Percentiles rank a stretch among this genome's conserved stretches.
These are phyloP conservation scores for Mechanitis messenoides DNA, from an alignment of 2,888 invertebrate species.

Conservation along the genomic window DNA sequence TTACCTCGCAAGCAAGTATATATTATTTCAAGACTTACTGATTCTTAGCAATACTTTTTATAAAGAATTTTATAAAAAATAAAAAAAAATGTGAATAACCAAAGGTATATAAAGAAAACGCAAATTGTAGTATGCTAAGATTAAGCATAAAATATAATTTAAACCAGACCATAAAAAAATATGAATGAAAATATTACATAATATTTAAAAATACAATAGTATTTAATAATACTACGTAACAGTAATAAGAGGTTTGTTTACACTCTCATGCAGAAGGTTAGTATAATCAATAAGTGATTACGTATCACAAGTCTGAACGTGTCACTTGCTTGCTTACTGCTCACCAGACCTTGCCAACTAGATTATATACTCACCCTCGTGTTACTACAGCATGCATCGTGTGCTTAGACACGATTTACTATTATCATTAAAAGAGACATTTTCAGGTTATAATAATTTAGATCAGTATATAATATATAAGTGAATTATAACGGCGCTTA, in stretches of 20 bases:
- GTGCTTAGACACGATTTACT: neutral
- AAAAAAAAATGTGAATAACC: too few relatives aligned
- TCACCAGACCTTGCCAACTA: constrained; percentile 20
- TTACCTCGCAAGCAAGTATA: too few relatives aligned
- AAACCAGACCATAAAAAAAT: too few relatives aligned
- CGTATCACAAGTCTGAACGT: constrained; percentile 21
- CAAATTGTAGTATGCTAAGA: too few relatives aligned
- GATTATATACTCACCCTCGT: constrained; percentile 17
- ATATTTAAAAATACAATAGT: neutral
- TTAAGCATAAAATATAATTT: too few relatives aligned
- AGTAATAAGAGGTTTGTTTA: constrained; percentile 10
- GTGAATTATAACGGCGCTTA: too few relatives aligned
- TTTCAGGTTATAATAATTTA: constrained; percentile 5
- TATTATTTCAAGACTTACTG: too few relatives aligned
- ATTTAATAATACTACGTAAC: too few relatives aligned
- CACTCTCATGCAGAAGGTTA: constrained; percentile 18
- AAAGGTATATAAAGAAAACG: too few relatives aligned
- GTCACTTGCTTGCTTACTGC: constrained; percentile 11
- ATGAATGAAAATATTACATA: neutral
- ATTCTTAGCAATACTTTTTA: too few relatives aligned
- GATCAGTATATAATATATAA: neutral
- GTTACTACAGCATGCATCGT: constrained; percentile 12
- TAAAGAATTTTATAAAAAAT: too few relatives aligned
- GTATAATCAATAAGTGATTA: constrained; percentile 25
- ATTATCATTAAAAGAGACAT: neutral